A percentile compares a stretch with the other conserved stretches of the same genome.
phyloP scores from a whole-genome alignment of 2,113 vertebrate genomes.

The Prionailurus viverrinus region DNA sequence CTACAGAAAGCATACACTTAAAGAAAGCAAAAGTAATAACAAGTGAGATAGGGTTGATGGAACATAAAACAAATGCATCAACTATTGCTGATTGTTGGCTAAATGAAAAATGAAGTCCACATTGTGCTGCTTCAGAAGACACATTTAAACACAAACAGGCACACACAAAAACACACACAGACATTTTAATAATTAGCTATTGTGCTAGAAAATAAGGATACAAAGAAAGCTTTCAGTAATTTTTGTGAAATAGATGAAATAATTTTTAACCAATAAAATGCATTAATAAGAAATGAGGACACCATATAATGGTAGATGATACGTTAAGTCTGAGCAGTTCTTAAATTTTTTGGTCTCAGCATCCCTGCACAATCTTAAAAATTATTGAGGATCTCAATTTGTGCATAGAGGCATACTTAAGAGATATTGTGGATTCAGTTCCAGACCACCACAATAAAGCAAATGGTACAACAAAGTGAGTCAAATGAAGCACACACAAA shows the following conservation, averaged over 20 bases:
- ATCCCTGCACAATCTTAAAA: neutral
- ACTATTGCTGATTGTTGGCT: neutral
- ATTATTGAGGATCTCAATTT: neutral
- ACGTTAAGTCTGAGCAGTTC: neutral
- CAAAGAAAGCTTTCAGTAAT: neutral
- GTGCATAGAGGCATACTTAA: neutral
- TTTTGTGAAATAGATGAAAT: neutral
- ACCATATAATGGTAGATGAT: neutral
- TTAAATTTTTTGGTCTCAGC: constrained; percentile 9
- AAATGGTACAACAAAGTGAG: neutral
- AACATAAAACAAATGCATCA: neutral
- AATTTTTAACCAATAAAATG: neutral
- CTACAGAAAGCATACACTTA: neutral
- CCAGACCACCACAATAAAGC: neutral
- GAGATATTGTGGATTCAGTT: neutral
- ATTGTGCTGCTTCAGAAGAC: neutral
- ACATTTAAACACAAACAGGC: neutral
- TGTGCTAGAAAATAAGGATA: neutral
- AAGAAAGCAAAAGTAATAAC: neutral
- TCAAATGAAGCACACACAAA: neutral
- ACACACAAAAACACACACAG: neutral
- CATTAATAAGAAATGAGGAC: neutral
- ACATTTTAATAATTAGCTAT: neutral
- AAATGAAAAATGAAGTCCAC: constrained; percentile 16
- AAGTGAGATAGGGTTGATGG: neutral